These are phyloP conservation scores for Struthidea cinerea DNA, from an alignment of 2,113 vertebrate genomes.

Conservation along the genomic window DNA sequence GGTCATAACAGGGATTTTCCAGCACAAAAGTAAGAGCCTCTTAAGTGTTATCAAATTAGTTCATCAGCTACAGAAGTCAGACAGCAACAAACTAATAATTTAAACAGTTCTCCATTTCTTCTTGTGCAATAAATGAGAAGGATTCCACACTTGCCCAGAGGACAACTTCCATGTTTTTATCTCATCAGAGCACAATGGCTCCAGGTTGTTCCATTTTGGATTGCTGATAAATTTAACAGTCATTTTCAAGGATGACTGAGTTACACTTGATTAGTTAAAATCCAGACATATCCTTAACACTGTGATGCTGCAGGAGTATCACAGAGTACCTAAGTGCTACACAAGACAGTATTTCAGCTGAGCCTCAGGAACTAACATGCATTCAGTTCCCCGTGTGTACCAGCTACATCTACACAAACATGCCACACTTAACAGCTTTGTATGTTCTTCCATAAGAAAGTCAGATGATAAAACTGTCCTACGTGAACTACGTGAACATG, in stretches of 20 bases:
- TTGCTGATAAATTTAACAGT: neutral
- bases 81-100: neutral
- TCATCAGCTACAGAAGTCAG: constrained; percentile 13
- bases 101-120: neutral
- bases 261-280: neutral
- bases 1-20: neutral
- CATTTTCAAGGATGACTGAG: neutral
- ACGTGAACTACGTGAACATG: fast-evolving
- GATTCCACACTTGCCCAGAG: neutral
- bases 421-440: neutral
- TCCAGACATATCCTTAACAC: neutral
- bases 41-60: constrained; percentile 1
- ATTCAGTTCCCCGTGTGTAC: neutral
- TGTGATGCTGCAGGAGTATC: neutral
- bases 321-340: neutral
- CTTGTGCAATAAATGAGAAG: neutral
- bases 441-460: neutral
- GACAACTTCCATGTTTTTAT: neutral
- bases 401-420: neutral
- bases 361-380: neutral
- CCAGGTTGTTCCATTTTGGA: neutral
- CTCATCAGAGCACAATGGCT: neutral
- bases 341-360: neutral
- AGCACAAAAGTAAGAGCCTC: neutral
- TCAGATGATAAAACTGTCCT: neutral